Evolutionary conservation across 2,888 invertebrate genomes (phyloP).

Genomic region (Apamea anceps): DNA sequence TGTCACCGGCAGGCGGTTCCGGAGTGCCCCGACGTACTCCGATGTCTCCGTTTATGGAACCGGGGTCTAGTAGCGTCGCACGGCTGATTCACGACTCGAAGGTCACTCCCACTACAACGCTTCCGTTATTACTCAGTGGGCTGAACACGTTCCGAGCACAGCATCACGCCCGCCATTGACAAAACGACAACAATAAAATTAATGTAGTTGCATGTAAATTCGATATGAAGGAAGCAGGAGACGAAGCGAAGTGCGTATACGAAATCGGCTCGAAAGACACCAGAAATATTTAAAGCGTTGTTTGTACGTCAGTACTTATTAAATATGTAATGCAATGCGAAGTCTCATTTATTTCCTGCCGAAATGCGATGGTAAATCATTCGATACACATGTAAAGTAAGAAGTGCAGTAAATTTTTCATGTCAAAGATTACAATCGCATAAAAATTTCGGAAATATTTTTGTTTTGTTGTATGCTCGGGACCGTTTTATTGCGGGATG

Average conservation of each 20-base stretch:
- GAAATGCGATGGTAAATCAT: slow-evolving; percentile 48
- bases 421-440: slow-evolving; percentile 59
- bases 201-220: slow-evolving; percentile 50
- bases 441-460: slow-evolving; percentile 55
- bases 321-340: slow-evolving; percentile 45
- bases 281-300: slow-evolving; percentile 46
- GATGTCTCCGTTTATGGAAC: slow-evolving; percentile 77
- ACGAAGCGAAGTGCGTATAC: slow-evolving; percentile 15
- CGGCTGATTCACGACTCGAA: slow-evolving; percentile 79
- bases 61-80: slow-evolving; percentile 66
- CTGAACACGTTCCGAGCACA: slow-evolving; percentile 65
- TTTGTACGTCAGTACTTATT: slow-evolving; percentile 30
- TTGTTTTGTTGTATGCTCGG: slow-evolving; percentile 47
- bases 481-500: slow-evolving; percentile 50
- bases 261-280: slow-evolving; percentile 31
- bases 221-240: slow-evolving; percentile 38
- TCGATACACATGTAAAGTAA: slow-evolving; percentile 50
- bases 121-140: slow-evolving; percentile 72
- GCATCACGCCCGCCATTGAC: slow-evolving; percentile 53
- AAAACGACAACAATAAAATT: slow-evolving; percentile 42
- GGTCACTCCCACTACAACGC: slow-evolving; percentile 79
- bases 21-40: slow-evolving; percentile 50
- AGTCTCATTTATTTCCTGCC: slow-evolving; percentile 45
- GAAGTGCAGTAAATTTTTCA: slow-evolving; percentile 52
- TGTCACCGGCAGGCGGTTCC: slow-evolving; percentile 27